phyloP scores from a whole-genome alignment of 23 tunicate genomes.

The Styela plicata region DNA sequence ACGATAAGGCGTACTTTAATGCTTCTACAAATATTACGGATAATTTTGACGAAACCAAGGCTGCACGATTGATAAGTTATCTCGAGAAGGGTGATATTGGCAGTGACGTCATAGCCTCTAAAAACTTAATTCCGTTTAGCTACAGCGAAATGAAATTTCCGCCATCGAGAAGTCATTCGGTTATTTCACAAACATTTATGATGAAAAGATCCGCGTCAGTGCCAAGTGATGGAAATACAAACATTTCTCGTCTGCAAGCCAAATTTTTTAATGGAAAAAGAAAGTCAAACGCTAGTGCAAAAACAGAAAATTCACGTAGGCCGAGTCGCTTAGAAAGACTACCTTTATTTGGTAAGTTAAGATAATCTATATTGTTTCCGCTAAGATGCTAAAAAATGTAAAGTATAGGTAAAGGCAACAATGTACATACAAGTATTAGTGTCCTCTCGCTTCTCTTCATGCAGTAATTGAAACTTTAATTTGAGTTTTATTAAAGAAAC shows the following conservation, averaged over 20 bases:
- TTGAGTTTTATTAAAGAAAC: too few species aligned
- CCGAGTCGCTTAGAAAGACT: constrained; percentile 29
- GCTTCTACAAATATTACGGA: not conserved
- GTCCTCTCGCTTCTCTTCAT: too few species aligned
- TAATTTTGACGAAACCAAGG: not conserved
- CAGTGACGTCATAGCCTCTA: not conserved
- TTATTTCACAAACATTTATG: not conserved
- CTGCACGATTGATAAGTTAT: not conserved
- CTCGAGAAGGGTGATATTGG: not conserved
- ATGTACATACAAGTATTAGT: too few species aligned
- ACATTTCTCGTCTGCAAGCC: not conserved
- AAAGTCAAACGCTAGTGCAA: not conserved
- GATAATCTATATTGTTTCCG: too few species aligned
- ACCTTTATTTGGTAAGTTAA: constrained; percentile 7
- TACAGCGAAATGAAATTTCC: constrained; percentile 10
- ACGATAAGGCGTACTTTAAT: not conserved
- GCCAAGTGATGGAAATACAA: not conserved
- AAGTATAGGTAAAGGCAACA: too few species aligned
- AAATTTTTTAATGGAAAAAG: not conserved
- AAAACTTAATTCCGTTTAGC: not conserved
- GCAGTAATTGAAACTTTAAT: too few species aligned
- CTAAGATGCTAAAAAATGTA: too few species aligned
- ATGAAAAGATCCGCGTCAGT: not conserved
- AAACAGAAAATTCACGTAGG: not conserved
- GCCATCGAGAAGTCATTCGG: not conserved